A percentile compares a stretch with the other conserved stretches of the same genome.
These are phyloP conservation scores for Myioborus melanocephalus DNA, from an alignment of 2,797 vertebrate genomes.

Conservation along the genomic window DNA sequence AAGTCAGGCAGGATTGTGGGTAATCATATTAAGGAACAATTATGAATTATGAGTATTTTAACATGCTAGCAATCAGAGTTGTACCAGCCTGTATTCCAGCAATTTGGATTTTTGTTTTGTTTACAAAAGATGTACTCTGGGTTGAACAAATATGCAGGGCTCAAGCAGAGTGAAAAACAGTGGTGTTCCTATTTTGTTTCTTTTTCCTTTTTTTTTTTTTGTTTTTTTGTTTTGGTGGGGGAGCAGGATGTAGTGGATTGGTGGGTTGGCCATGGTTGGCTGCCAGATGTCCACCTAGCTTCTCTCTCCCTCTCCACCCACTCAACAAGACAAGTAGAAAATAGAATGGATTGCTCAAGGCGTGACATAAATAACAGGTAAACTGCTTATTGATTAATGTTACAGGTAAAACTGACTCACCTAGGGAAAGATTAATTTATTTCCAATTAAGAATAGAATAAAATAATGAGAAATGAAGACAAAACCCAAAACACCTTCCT, in stretches of 20 bases:
- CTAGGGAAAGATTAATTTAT: not conserved
- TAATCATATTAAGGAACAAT: not conserved
- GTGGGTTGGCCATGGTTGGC: not conserved
- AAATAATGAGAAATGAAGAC: not conserved
- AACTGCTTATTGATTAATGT: not conserved
- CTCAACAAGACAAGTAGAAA: not conserved
- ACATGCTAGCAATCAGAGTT: not conserved
- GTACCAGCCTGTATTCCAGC: not conserved
- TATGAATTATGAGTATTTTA: not conserved
- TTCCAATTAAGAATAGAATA: not conserved
- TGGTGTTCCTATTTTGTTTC: not conserved
- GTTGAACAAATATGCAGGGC: not conserved
- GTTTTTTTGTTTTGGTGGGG: accelerated
- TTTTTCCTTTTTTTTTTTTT: not conserved
- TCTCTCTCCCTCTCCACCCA: not conserved
- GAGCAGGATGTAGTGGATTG: not conserved
- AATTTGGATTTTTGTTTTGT: not conserved
- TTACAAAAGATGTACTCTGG: not conserved
- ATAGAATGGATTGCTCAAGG: not conserved
- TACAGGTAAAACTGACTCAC: not conserved
- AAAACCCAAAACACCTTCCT: not conserved
- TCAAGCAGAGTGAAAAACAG: not conserved
- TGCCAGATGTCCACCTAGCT: not conserved
- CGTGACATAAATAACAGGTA: not conserved
- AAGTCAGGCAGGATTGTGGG: not conserved